Base-by-base conservation (phyloP, 2,797 vertebrate genomes). In the Todus mexicanus region DNA sequence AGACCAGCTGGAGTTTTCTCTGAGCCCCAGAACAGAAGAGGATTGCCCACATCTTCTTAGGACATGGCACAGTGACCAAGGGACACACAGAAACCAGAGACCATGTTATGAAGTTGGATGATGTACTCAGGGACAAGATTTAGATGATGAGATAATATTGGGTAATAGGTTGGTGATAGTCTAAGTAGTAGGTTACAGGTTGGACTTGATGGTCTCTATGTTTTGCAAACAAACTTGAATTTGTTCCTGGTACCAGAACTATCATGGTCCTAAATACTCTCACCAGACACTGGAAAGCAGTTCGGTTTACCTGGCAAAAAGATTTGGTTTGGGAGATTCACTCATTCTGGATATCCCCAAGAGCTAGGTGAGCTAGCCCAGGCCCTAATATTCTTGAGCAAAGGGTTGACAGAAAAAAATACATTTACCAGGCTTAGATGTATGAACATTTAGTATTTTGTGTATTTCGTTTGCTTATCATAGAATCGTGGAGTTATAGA, bases 51-150 rank as follows among this genome's bases (percentile, higher is more conserved):
- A 50, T 17, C 12, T 66, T 82, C 61, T 69, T 33, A 42, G 37
- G 27, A 33, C 15, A 25, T 1, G 6, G 31, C 7, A 1, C 6
- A 72, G 65, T 4, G 6, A 42, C 29, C 3, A 1, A 66, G 40
- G 31, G 40, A 50, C 7, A 15, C 5, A 5, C 15, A 43, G 60
- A 54, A 77, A 31, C 26, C 47, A 12, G 0, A 68, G n/a, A 43
- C 6, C 15, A 2, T 40, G 11, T 45, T 69, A 37, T n/a, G 15
- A 27, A n/a, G n/a, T n/a, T n/a, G n/a, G n/a, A n/a, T n/a, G n/a
- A n/a, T n/a, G n/a, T n/a, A n/a, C n/a, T n/a, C n/a, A n/a, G n/a
- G n/a, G n/a, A n/a, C n/a, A n/a, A n/a, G n/a, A n/a, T n/a, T n/a
- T n/a, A n/a, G n/a, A n/a, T n/a, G n/a, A n/a, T n/a, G n/a, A n/a